Percentiles rank a stretch among this genome's conserved stretches.
Evolutionary conservation across 2,888 invertebrate species (phyloP).

Genomic region (Troides helena): DNA sequence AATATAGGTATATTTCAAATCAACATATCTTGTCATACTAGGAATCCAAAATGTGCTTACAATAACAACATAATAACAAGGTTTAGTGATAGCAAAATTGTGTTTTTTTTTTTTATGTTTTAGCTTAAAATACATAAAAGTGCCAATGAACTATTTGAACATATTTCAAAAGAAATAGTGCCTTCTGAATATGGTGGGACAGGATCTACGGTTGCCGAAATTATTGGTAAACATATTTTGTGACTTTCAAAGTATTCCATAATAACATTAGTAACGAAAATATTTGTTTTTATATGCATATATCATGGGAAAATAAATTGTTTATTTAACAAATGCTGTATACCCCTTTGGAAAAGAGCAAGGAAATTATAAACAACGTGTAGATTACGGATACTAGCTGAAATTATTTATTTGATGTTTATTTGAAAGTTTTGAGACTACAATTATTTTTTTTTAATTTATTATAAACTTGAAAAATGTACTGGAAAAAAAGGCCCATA

Average conservation of each 20-base stretch:
- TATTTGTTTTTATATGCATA: too few relatives aligned
- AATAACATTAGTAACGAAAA: too few relatives aligned
- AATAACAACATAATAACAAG: background rate
- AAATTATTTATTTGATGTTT: too few relatives aligned
- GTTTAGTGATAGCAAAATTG: background rate
- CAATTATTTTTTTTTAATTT: background rate
- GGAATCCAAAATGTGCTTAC: background rate
- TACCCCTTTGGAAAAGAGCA: too few relatives aligned
- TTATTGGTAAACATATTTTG: conserved; percentile 63
- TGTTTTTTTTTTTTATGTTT: conserved; percentile 36
- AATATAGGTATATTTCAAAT: too few relatives aligned
- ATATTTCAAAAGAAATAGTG: conserved; percentile 79
- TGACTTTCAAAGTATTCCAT: conserved; percentile 6
- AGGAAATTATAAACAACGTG: too few relatives aligned
- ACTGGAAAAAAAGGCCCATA: too few relatives aligned
- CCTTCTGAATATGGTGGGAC: conserved; percentile 85
- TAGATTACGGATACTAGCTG: too few relatives aligned
- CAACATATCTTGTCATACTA: background rate
- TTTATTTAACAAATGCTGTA: too few relatives aligned
- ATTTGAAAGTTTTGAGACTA: too few relatives aligned
- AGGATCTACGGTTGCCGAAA: conserved; percentile 73
- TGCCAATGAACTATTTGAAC: conserved; percentile 74
- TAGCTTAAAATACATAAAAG: conserved; percentile 80
- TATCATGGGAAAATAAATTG: too few relatives aligned
- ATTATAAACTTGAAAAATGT: too few relatives aligned